Base-by-base conservation (phyloP, 2,888 invertebrate species). In the Lottia gigantea region DNA sequence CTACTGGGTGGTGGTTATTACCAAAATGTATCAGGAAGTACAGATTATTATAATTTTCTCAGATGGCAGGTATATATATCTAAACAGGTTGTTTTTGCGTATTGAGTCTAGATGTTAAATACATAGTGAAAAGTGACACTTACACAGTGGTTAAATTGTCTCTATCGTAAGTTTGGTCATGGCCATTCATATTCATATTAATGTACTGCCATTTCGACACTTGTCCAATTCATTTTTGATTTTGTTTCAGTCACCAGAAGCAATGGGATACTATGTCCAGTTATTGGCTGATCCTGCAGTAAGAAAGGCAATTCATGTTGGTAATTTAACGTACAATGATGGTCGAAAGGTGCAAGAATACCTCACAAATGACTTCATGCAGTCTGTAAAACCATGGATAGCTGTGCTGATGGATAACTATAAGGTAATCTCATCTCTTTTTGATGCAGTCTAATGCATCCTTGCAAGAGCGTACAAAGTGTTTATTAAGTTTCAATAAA, bases 231-330 rank as follows among this genome's bases (percentile, higher is more conserved):
- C n/a, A n/a, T n/a, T n/a, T 26, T 0, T 40, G 40, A 40, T 40
- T 40, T 40, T 69, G 76, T n/a, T n/a, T 40, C 72, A 85, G 84
- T 67, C 66, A 23, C 86, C 87, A 15, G 76, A 64, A 47, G 78
- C 78, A 1, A 81, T 82, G 67, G 74, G 72, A 46, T 86, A 84
- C 67, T 87, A 84, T 68, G 73, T 74, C 89, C 64, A 90, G 14
- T 82, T 78, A 62, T 68, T 87, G 26, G 82, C 83, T 16, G 70
- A 76, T 26, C 81, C 83, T 3, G 71, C 91, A 62, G 91, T 94
- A 0, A 91, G 95, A 1, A 91, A 90, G 68, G 92, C 93, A 0
- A 93, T 97, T 72, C 96, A 97, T 86, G 96, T 97, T 0, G 96
- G 97, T 2, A 93, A 94, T 79, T 88, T 91, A 31, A 91, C 93